Conservation (phyloP, 1,140 invertebrate genomes). For the Scaptomyza montana region DNA sequence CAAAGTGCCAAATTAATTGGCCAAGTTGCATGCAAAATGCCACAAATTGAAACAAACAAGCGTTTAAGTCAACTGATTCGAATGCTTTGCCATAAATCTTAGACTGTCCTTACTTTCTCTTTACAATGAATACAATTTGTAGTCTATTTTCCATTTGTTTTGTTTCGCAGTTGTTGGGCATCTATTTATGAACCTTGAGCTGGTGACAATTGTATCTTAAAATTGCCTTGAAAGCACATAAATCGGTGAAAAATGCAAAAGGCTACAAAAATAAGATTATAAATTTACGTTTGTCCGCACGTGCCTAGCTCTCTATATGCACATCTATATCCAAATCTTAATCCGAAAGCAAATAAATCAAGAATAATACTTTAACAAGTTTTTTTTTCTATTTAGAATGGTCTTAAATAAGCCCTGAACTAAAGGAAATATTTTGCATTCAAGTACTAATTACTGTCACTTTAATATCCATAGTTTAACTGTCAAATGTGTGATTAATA, state of each 20-base stretch:
- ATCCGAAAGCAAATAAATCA: constrained; percentile 20
- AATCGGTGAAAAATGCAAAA: constrained; percentile 11
- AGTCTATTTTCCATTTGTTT: not conserved
- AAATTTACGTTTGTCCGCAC: constrained; percentile 12
- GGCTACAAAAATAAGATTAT: not conserved
- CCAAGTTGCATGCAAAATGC: constrained; percentile 9
- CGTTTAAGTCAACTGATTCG: constrained; percentile 18
- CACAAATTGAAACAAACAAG: constrained; percentile 26
- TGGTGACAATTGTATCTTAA: constrained; percentile 8
- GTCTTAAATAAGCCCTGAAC: too few species aligned
- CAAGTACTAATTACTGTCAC: too few species aligned
- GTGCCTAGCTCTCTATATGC: not conserved
- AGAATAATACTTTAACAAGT: not conserved
- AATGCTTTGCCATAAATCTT: constrained; percentile 13
- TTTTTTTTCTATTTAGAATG: not conserved
- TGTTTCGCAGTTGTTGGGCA: not conserved
- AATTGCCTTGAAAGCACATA: constrained; percentile 11
- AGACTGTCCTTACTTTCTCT: not conserved
- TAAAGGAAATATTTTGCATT: too few species aligned
- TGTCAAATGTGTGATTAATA: too few species aligned
- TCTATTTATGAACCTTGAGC: constrained; percentile 7
- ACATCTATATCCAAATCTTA: not conserved
- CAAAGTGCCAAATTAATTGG: constrained; percentile 35
- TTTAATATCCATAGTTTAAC: too few species aligned
- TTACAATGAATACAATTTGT: constrained; percentile 1